Base-by-base conservation (phyloP, 2,888 invertebrate species). In the Lepidochitona cinerea region DNA sequence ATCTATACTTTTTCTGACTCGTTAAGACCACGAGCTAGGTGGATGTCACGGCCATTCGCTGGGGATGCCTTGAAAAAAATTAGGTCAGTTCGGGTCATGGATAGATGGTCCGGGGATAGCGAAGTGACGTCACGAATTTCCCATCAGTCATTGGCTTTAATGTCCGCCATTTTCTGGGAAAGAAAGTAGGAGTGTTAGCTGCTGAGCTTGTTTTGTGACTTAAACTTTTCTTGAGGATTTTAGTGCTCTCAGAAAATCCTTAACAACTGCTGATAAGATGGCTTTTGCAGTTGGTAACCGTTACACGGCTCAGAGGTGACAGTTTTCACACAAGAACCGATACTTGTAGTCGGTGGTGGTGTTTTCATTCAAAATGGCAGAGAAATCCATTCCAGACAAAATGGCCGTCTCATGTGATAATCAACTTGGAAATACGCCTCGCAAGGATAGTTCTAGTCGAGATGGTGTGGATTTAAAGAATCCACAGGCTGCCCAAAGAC, bases 361-460 rank as follows among this genome's bases (percentile, higher is more conserved):
- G 59, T 59, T 59, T 59, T 59, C 59, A 59, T 59, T 59, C 59
- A 59, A 83, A 79, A 83, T 83, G 83, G 85, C 84, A 77, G 82
- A 83, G 77, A 78, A 78, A 73, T 78, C 81, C 53, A 75, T 77
- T 37, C 74, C 75, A 73, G 73, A 77, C 66, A 84, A 84, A 76
- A 84, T 85, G 84, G 83, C 84, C 79, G 84, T 85, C 72, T 80
- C 83, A 72, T 78, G 79, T 53, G 83, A 83, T 70, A 79, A 80
- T 72, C 80, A 79, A 73, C 75, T 79, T 73, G 66, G 68, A 37
- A 76, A 74, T 72, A 70, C 75, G 72, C 72, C 76, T 70, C 76
- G 80, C 54, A 83, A 79, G 68, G 81, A 81, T 5, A 76, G 74
- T 35, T 74, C 77, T 37, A 74, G 75, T 35, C 78, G 79, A 26